Evolutionary conservation across 2,888 invertebrate species (phyloP).

Genomic region (Chrysolina haemoptera): DNA sequence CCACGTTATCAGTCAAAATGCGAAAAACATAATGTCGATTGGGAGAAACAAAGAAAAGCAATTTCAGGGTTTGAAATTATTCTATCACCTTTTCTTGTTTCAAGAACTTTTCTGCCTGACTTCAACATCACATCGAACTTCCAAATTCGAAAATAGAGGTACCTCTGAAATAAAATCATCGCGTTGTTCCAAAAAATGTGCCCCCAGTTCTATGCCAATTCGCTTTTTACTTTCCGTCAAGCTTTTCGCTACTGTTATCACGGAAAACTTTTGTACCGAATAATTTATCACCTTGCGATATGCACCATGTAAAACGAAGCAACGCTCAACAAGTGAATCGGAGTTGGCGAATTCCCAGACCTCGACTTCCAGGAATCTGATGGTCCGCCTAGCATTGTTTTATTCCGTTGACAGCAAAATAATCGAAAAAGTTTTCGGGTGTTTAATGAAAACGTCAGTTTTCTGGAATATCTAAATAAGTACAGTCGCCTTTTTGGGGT

Average conservation of each 20-base stretch:
- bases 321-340: slow-evolving; percentile 51
- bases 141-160: no score
- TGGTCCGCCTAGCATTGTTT: slow-evolving; percentile 24
- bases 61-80: no score
- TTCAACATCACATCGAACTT: no score
- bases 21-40: no score
- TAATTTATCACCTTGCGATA: slow-evolving; percentile 15
- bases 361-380: slow-evolving; percentile 21
- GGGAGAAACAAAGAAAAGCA: no score
- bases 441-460: slow-evolving; percentile 50
- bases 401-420: slow-evolving; percentile 54
- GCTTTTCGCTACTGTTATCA: neutral
- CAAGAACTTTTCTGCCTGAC: no score
- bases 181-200: no score
- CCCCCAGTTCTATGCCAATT: neutral
- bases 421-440: slow-evolving; percentile 60
- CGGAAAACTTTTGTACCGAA: slow-evolving; percentile 6
- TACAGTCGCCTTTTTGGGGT: slow-evolving; percentile 1
- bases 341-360: slow-evolving; percentile 31
- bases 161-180: no score
- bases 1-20: no score
- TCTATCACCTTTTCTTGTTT: no score
- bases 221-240: neutral
- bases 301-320: slow-evolving; percentile 5
- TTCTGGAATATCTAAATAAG: slow-evolving; percentile 9